These are phyloP conservation scores for Elysia crispata DNA, from an alignment of 2,888 invertebrate species.

Conservation along the genomic window DNA sequence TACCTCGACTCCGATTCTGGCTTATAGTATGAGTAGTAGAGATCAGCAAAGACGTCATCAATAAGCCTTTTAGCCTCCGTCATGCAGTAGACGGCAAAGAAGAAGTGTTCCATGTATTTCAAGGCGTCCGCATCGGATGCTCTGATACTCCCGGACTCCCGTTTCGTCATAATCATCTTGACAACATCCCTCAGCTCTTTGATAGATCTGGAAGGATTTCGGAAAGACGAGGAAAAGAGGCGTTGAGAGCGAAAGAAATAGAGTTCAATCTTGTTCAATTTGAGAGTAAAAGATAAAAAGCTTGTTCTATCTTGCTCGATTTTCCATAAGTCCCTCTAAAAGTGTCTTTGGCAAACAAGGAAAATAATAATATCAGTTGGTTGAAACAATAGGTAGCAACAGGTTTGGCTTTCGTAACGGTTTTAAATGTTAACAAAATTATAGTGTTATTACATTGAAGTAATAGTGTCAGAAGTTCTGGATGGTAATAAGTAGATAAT, in stretches of 20 bases:
- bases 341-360: no score
- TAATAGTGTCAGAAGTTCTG: no score
- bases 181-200: conserved; percentile 12
- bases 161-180: conserved; percentile 33
- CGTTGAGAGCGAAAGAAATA: neutral
- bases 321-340: no score
- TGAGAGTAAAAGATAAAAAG: no score
- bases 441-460: no score
- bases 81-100: conserved; percentile 41
- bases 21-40: conserved; percentile 41
- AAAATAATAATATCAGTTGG: no score
- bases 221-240: neutral
- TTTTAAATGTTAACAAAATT: no score
- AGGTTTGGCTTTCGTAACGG: no score
- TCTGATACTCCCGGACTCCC: conserved; percentile 26
- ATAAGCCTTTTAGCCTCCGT: conserved; percentile 39
- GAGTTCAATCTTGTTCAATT: no score
- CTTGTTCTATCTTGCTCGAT: no score
- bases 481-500: no score
- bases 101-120: conserved; percentile 46
- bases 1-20: conserved; percentile 24
- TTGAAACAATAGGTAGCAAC: no score
- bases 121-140: conserved; percentile 32
- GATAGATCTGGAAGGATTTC: conserved; percentile 10
- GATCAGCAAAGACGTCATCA: conserved; percentile 19